Evolutionary conservation across 2,797 vertebrate genomes (phyloP), one percentile per base, ranked within the genome.

Genomic region (Agapornis canus): DNA sequence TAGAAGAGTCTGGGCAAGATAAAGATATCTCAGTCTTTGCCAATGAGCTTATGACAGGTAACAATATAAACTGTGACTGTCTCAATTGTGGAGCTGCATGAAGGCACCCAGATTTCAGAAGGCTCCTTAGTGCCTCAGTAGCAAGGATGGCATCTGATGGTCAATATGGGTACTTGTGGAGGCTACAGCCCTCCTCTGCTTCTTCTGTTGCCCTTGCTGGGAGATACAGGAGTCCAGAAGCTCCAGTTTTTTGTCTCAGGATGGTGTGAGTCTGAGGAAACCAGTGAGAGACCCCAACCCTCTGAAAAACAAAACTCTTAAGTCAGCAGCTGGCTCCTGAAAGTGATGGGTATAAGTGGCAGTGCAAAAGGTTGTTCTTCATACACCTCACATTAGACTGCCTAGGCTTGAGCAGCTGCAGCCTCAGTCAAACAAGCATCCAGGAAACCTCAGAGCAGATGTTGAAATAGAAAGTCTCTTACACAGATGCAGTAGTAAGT

Each of bases 151-250:
- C 29, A 60, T n/a, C 42, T 1, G 17, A 7, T 12, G n/a, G 12
- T 73, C 61, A 61, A 1, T 8, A 37, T 32, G 37, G 32, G 18
- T 42, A 32, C 1, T 0, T 22, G 15, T 11, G 29, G n/a, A 72
- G 47, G 27, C 29, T 84, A 21, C 49, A 59, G 43, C 27, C 48
- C 45, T 68, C 37, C 26, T 22, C 21, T 39, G 0, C 19, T 17
- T 9, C 31, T 69, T 57, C 57, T 71, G 25, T 43, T 73, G 54
- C 59, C 43, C 20, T 47, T 51, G 6, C 70, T 89, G 57, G 69
- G 25, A 71, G 47, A 13, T n/a, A 22, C 9, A 56, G 65, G 39
- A 75, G 21, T 22, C 39, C 54, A 65, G 76, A 39, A 78, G 13
- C 15, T 73, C 29, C 65, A 81, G 25, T 3, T 48, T 71, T 93